These are phyloP conservation scores for Sylvia borin DNA, from an alignment of 2,797 vertebrate species.

Conservation along the genomic window DNA sequence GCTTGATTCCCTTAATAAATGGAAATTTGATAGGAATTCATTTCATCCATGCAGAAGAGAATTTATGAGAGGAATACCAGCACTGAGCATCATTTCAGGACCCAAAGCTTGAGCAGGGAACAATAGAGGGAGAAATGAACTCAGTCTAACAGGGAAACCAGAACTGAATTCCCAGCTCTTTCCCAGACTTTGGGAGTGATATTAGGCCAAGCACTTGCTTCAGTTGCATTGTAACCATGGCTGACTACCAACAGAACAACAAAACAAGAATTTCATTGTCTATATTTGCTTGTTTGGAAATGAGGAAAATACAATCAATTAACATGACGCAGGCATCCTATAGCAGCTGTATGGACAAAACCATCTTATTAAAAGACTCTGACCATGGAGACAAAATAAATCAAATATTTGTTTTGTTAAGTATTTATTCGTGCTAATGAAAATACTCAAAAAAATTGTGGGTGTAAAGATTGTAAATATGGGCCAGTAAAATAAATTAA, in stretches of 20 bases:
- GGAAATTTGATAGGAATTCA: conserved; percentile 13
- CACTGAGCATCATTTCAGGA: not conserved
- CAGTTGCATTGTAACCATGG: not conserved
- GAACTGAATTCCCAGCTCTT: not conserved
- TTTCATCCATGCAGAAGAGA: not conserved
- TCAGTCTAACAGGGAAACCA: not conserved
- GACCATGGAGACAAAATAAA: not conserved
- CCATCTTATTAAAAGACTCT: not conserved
- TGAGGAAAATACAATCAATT: not conserved
- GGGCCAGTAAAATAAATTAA: not conserved
- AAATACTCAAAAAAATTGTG: not conserved
- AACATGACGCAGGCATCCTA: not conserved
- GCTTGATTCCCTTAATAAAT: not conserved
- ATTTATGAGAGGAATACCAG: not conserved
- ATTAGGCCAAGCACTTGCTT: not conserved
- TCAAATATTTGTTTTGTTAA: not conserved
- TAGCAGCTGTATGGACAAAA: not conserved
- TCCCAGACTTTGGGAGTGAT: not conserved
- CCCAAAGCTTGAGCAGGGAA: not conserved
- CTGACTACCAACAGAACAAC: fast-evolving
- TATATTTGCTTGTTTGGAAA: not conserved
- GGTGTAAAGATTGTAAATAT: not conserved
- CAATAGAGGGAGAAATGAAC: not conserved
- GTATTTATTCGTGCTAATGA: not conserved
- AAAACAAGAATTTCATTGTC: not conserved